These are phyloP conservation scores for Diadema setosum DNA, from an alignment of 35 echinoderm and acorn worm species.

Conservation along the genomic window DNA sequence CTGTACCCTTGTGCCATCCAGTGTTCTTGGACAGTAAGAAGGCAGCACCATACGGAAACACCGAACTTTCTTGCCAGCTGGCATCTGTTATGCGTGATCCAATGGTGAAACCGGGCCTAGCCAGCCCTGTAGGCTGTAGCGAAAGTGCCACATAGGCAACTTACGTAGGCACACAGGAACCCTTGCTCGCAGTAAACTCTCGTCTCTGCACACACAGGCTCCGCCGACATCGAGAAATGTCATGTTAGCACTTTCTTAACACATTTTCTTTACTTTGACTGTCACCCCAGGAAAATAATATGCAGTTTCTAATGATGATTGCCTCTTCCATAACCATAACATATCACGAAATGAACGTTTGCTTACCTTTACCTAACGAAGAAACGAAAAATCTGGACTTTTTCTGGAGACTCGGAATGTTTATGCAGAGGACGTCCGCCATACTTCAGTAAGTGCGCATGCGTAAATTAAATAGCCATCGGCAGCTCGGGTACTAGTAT, in stretches of 20 bases:
- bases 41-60: constrained; percentile 29
- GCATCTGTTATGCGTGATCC: constrained; percentile 5
- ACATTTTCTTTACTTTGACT: background rate
- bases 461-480: too few species aligned
- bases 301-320: background rate
- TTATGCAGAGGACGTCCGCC: constrained; percentile 29
- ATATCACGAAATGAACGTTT: background rate
- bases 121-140: background rate
- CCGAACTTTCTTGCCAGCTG: constrained; percentile 1
- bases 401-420: constrained; percentile 30
- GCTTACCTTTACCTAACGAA: constrained; percentile 22
- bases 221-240: constrained; percentile 13
- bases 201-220: background rate
- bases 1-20: too few species aligned
- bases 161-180: constrained; percentile 8
- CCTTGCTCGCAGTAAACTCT: background rate
- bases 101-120: background rate
- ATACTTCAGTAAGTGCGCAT: constrained; percentile 22
- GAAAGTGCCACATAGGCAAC: constrained; percentile 31
- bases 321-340: background rate
- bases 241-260: constrained; percentile 14
- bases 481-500: too few species aligned
- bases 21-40: too few species aligned
- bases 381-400: constrained; percentile 25
- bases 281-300: background rate